Evolutionary conservation across 2,113 vertebrate genomes (phyloP).

Genomic region (Phocoena sinus): DNA sequence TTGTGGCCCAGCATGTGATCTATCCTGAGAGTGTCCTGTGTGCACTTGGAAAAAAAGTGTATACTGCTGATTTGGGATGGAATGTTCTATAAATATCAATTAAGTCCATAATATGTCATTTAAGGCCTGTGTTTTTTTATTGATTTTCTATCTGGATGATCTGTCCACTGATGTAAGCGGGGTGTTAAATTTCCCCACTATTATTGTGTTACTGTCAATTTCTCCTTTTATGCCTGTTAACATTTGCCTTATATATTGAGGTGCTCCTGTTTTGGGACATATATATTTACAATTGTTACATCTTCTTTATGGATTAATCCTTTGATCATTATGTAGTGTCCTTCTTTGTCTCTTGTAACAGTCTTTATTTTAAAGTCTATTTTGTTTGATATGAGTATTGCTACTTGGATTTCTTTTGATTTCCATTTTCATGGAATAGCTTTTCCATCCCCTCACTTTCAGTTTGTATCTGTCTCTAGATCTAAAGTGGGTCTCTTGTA

Average conservation of each 20-base stretch:
- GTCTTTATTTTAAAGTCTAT: not conserved
- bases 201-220: not conserved
- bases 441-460: not conserved
- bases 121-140: not conserved
- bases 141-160: not conserved
- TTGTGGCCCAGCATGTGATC: not conserved
- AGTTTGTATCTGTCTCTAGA: not conserved
- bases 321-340: not conserved
- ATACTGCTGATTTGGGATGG: not conserved
- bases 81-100: not conserved
- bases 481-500: not conserved
- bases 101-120: not conserved
- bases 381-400: not conserved
- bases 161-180: not conserved
- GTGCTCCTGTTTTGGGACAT: not conserved
- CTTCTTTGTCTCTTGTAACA: not conserved
- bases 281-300: not conserved
- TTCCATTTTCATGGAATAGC: not conserved
- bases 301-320: not conserved
- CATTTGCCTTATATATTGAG: not conserved
- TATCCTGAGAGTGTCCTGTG: not conserved
- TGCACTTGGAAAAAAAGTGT: not conserved
- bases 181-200: not conserved
- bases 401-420: not conserved
- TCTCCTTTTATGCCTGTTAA: not conserved